Base-by-base conservation (phyloP, 2,888 invertebrate species). In the Volucella inanis region DNA sequence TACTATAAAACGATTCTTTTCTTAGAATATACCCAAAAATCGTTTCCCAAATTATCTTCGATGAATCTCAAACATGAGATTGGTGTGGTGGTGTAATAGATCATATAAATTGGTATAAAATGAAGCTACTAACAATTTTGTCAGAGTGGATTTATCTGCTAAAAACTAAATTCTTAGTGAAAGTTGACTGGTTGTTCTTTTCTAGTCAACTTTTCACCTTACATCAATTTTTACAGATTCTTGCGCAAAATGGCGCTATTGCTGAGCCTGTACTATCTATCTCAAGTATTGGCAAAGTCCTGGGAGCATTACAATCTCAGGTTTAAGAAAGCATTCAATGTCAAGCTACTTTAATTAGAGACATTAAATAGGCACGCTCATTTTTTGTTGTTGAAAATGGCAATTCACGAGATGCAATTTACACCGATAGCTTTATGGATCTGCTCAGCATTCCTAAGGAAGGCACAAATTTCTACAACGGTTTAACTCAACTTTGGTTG, bases 401-500 rank as follows among this genome's bases (percentile, higher is more conserved):
- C 39, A 93, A 93, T 74, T 93, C 93, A 39, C 94, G 98, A 57
- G 98, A 98, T 90, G 93, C 94, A 15, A 94, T 96, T 90, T 94
- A 98, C 91, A 95, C 96, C 90, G 95, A 99, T 93, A 96, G 96
- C 88, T 99, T 96, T 93, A 96, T 95, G 90, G 98, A 99, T 92
- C 94, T 99, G 87, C 95, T 96, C 89, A 95, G 94, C 90, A 98
- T 99, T 93, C 94, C 99, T 87, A 95, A 96, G 90, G 99, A 99
- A 93, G 99, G 99, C 87, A 96, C 96, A 78, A 99, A 99, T 93
- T 99, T 99, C 93, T 97, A 97, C 93, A 97, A 97, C 91, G 97
- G 97, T 92, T 93, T 98, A 87, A 97, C 97, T n/a, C 95, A 98
- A 94, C 93, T 99, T 93, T 99, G 90, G 95, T 99, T 15, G 96